phyloP scores from a whole-genome alignment of 2,797 vertebrate genomes.

The Pteronotus mesoamericanus region DNA sequence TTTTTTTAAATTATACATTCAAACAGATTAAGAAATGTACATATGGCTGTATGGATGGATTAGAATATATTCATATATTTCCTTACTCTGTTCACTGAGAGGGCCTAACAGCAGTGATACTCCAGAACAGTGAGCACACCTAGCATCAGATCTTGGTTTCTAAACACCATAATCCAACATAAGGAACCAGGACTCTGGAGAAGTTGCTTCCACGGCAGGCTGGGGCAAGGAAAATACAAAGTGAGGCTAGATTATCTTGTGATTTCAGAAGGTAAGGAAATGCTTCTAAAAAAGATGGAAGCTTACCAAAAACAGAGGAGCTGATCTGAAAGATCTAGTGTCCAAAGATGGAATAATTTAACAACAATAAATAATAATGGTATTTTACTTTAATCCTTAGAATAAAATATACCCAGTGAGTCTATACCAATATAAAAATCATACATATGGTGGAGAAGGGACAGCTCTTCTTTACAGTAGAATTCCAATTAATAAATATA shows the following conservation, averaged over 20 bases:
- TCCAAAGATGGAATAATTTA: not conserved
- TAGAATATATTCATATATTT: not conserved
- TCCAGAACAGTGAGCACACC: not conserved
- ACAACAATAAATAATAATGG: not conserved
- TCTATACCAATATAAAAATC: not conserved
- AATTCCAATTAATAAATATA: not conserved
- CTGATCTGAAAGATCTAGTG: not conserved
- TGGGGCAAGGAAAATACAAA: not conserved
- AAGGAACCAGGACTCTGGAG: not conserved
- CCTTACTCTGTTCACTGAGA: not conserved
- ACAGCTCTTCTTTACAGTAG: not conserved
- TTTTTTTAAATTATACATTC: not conserved
- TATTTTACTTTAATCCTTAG: not conserved
- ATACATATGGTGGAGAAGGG: not conserved
- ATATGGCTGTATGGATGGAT: not conserved
- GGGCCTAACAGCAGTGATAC: not conserved
- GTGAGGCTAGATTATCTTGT: not conserved
- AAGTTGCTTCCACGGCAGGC: not conserved
- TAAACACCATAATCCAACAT: not conserved
- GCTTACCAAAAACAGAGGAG: not conserved
- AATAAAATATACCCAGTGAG: not conserved
- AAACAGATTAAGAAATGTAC: not conserved
- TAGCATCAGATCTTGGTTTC: not conserved
- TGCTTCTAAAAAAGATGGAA: not conserved
- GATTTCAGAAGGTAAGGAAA: not conserved